Percentiles rank a stretch among this genome's conserved stretches.
These are phyloP conservation scores for Acronicta psi DNA, from an alignment of 2,888 invertebrate genomes.

Conservation along the genomic window DNA sequence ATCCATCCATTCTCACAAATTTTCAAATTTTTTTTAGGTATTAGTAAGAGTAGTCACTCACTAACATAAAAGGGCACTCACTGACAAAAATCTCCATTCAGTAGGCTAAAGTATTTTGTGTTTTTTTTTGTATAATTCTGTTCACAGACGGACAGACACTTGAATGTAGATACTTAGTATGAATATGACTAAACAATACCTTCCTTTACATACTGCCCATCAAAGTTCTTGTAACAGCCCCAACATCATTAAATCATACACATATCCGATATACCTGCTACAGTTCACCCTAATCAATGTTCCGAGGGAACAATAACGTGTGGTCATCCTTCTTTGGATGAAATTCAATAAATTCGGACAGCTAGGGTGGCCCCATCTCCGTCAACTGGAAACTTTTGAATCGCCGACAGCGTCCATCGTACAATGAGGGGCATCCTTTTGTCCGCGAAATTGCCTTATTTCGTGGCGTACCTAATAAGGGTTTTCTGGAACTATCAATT, in stretches of 20 bases:
- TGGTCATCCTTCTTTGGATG: constrained; percentile 79
- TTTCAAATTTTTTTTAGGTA: no score
- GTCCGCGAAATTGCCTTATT: constrained; percentile 87
- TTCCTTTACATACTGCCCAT: constrained; percentile 25
- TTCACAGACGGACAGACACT: background rate
- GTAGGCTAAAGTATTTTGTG: no score
- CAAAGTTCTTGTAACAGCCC: constrained; percentile 38
- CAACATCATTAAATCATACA: constrained; percentile 67
- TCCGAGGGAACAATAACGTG: constrained; percentile 80
- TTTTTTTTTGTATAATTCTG: background rate
- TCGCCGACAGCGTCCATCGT: constrained; percentile 75
- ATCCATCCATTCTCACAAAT: no score
- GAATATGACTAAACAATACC: background rate
- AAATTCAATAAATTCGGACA: constrained; percentile 86
- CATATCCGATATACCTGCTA: constrained; percentile 67
- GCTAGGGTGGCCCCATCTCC: constrained; percentile 69
- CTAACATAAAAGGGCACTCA: no score
- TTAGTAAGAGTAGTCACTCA: no score
- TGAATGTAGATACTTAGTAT: background rate
- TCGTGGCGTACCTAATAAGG: constrained; percentile 83
- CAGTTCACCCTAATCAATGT: constrained; percentile 78
- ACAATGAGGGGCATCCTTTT: constrained; percentile 80
- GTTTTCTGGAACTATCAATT: constrained; percentile 83
- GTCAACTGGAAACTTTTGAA: constrained; percentile 85
- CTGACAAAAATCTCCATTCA: no score